Percentiles rank a stretch among this genome's conserved stretches.
Evolutionary conservation across 2,797 vertebrate species (phyloP).

Genomic region (Sciurus carolinensis): DNA sequence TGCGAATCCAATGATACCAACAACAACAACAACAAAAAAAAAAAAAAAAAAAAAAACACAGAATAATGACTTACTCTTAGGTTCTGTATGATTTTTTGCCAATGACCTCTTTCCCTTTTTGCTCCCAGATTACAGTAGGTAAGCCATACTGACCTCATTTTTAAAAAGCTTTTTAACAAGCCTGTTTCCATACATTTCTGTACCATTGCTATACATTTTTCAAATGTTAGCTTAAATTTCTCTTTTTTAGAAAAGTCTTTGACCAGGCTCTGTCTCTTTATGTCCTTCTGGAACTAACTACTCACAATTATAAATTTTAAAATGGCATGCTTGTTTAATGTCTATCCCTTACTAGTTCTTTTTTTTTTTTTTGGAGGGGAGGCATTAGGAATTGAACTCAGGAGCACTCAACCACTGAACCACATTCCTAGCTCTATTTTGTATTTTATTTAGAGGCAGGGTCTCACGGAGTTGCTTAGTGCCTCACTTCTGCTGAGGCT

Average conservation of each 20-base stretch:
- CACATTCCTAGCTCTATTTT: too few species aligned
- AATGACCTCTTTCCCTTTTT: not conserved
- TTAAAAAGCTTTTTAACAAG: conserved; percentile 26
- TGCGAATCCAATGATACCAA: not conserved
- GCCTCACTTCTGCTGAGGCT: too few species aligned
- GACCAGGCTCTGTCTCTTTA: not conserved
- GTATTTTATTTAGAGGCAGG: too few species aligned
- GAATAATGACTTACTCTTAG: not conserved
- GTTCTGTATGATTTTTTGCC: conserved; percentile 13
- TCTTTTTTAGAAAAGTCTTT: not conserved
- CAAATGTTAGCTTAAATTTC: conserved; percentile 46
- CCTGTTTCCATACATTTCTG: not conserved
- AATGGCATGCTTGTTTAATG: not conserved
- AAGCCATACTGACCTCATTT: conserved; percentile 9
- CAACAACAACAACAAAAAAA: too few species aligned
- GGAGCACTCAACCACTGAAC: too few species aligned
- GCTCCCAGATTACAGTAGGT: not conserved
- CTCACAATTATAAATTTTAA: conserved; percentile 16
- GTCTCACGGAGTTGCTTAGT: too few species aligned
- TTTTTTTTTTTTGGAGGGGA: too few species aligned
- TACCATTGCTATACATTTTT: not conserved
- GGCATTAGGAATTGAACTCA: too few species aligned
- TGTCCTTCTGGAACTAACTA: not conserved
- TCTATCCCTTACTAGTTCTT: not conserved
- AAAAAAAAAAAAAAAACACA: not conserved